phyloP scores from a whole-genome alignment of 2,888 invertebrate genomes.

The Cephonodes hylas region DNA sequence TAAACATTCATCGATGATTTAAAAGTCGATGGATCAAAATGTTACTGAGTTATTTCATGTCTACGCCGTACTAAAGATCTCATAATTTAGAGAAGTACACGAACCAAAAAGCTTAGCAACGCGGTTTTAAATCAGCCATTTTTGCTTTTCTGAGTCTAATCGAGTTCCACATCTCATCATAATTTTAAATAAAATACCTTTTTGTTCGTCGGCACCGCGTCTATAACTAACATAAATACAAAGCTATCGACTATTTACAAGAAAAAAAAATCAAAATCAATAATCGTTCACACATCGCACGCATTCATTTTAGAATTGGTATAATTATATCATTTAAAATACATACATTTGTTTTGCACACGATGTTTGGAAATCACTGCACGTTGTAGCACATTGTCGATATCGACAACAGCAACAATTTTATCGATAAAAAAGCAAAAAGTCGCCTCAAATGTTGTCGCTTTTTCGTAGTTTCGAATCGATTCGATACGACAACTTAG shows the following conservation, averaged over 20 bases:
- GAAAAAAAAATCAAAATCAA: constrained; percentile 38
- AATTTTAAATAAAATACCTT: neutral
- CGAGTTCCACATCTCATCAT: neutral
- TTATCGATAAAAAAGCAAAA: neutral
- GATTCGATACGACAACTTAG: neutral
- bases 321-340: constrained; percentile 23
- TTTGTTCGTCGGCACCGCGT: neutral
- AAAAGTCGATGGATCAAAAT: neutral
- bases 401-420: neutral
- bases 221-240: constrained; percentile 22
- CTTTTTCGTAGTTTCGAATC: neutral
- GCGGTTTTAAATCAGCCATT: too few species aligned
- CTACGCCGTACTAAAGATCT: neutral
- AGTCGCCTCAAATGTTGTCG: neutral
- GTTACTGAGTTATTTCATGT: neutral
- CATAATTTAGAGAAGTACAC: neutral
- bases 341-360: constrained; percentile 26
- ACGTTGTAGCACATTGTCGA: neutral
- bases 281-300: neutral
- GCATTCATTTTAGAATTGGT: neutral
- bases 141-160: too few species aligned
- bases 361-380: constrained; percentile 3
- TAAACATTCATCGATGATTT: neutral
- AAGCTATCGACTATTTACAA: constrained; percentile 48
- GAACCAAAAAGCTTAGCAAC: neutral